phyloP scores from a whole-genome alignment of 2,888 invertebrate genomes.

The Ophion obscuratus region DNA sequence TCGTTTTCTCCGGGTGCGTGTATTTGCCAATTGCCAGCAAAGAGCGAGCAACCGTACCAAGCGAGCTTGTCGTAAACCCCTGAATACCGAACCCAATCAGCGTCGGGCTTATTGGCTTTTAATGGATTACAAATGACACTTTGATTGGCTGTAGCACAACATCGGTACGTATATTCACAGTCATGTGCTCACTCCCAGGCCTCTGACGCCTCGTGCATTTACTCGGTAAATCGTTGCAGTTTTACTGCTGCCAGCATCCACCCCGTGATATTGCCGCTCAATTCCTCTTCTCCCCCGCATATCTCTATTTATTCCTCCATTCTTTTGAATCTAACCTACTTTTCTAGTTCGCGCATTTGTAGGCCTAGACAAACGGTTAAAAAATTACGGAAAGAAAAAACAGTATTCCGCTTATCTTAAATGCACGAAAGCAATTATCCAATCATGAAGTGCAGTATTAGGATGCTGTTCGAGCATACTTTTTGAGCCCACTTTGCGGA shows the following conservation, averaged over 20 bases:
- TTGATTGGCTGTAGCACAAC: slow-evolving; percentile 77
- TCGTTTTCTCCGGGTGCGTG: slow-evolving; percentile 75
- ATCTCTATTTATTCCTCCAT: slow-evolving; percentile 28
- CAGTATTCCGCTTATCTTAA: slow-evolving; percentile 2
- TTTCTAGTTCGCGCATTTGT: slow-evolving; percentile 15
- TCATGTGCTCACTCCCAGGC: slow-evolving; percentile 41
- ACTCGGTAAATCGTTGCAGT: slow-evolving; percentile 51
- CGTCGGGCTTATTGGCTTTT: slow-evolving; percentile 82
- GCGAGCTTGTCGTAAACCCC: slow-evolving; percentile 50
- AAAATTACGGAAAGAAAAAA: neutral
- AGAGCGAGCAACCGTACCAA: slow-evolving; percentile 46
- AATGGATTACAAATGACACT: slow-evolving; percentile 83
- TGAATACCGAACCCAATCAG: slow-evolving; percentile 80
- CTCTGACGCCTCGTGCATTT: slow-evolving; percentile 52
- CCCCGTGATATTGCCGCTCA: slow-evolving; percentile 49
- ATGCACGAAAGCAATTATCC: neutral
- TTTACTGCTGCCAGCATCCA: slow-evolving; percentile 41
- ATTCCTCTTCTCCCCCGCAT: slow-evolving; percentile 19
- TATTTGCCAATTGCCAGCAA: slow-evolving; percentile 61
- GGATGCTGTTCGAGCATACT: neutral
- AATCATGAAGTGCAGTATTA: neutral
- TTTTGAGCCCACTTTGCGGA: neutral
- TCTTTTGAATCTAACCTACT: slow-evolving; percentile 28
- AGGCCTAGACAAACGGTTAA: slow-evolving; percentile 28
- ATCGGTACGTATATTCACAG: slow-evolving; percentile 59